Percentiles rank a stretch among this genome's conserved stretches.
These are phyloP conservation scores for Rhamphomyia laevipes DNA, from an alignment of 2,888 invertebrate species.

Conservation along the genomic window DNA sequence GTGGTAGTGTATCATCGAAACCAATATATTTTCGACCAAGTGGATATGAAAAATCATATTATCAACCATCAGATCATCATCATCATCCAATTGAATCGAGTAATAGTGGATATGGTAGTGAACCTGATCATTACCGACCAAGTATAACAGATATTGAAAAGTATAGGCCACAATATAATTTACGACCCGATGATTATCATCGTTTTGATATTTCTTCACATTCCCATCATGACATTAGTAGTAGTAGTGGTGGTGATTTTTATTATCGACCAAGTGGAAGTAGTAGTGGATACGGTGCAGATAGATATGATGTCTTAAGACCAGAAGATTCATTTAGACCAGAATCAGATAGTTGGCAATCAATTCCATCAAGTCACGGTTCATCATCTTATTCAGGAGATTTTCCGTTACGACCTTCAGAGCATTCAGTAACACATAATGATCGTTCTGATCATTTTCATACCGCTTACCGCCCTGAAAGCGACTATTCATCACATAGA, in stretches of 20 bases:
- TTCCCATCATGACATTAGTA: constrained; percentile 23
- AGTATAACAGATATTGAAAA: constrained; percentile 26
- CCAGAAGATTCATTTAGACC: constrained; percentile 21
- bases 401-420: constrained; percentile 21
- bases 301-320: constrained; percentile 26
- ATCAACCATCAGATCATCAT: no score
- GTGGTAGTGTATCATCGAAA: constrained; percentile 24
- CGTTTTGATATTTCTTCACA: constrained; percentile 32
- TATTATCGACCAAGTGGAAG: constrained; percentile 26
- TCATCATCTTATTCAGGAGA: constrained; percentile 31
- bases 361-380: constrained; percentile 24
- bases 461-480: constrained; percentile 28
- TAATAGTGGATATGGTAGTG: constrained; percentile 15
- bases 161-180: constrained; percentile 30
- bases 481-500: constrained; percentile 27
- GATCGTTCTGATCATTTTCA: constrained; percentile 28
- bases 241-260: constrained; percentile 1
- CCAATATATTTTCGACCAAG: constrained; percentile 10
- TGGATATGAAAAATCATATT: neutral
- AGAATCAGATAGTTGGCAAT: constrained; percentile 26
- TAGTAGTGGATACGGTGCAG: constrained; percentile 25
- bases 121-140: constrained; percentile 22
- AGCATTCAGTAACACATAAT: constrained; percentile 15
- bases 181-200: constrained; percentile 26
- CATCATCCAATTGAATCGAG: constrained; percentile 16